Evolutionary conservation across 2,888 invertebrate genomes (phyloP).

Genomic region (Leuctra nigra): DNA sequence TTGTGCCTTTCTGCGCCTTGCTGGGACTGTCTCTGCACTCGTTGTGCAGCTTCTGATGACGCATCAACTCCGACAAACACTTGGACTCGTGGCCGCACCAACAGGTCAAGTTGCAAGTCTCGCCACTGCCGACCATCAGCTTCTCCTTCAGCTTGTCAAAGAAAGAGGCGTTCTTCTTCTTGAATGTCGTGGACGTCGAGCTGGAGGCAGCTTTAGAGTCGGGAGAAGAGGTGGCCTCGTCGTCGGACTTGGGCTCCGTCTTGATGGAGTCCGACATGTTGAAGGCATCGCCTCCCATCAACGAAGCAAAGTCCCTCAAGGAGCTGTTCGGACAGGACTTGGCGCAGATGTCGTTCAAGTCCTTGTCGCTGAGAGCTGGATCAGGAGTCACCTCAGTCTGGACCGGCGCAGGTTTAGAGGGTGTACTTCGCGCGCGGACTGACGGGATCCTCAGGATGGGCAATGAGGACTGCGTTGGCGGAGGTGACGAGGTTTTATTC

Average conservation of each 20-base stretch:
- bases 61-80: conserved; percentile 71
- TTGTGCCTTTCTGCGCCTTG: background rate
- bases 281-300: conserved; percentile 34
- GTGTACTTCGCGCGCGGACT: conserved; percentile 1
- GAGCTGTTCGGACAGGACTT: conserved; percentile 42
- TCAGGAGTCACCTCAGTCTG: conserved; percentile 29
- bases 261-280: conserved; percentile 17
- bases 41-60: conserved; percentile 57
- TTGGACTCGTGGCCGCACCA: conserved; percentile 71
- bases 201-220: background rate
- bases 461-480: conserved; percentile 20
- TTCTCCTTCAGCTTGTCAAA: conserved; percentile 77
- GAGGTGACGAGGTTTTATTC: conserved; percentile 22
- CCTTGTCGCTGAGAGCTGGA: conserved; percentile 40
- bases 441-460: conserved; percentile 29
- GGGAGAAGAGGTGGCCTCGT: conserved; percentile 2
- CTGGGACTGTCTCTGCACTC: background rate
- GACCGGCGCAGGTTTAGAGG: conserved; percentile 26
- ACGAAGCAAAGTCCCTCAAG: conserved; percentile 50
- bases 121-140: conserved; percentile 49
- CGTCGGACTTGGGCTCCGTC: conserved; percentile 14
- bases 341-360: conserved; percentile 43
- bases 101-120: conserved; percentile 58
- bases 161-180: conserved; percentile 68
- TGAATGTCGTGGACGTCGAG: conserved; percentile 36